Percentiles rank a stretch among this genome's conserved stretches.
These are phyloP conservation scores for Netelia inedita DNA, from an alignment of 2,888 invertebrate species.

Conservation along the genomic window DNA sequence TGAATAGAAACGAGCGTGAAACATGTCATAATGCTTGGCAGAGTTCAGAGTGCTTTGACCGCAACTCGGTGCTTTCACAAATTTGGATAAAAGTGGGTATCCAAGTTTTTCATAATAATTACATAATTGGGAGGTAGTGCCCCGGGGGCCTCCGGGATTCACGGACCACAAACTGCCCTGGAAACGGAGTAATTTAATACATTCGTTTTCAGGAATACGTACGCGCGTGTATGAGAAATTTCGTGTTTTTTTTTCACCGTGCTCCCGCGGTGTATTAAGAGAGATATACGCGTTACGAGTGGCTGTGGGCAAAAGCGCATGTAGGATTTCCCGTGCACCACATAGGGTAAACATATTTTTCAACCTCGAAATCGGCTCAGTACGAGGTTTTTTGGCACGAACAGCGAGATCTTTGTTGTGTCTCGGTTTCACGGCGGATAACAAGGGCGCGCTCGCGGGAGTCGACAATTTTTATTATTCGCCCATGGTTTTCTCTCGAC, in stretches of 20 bases:
- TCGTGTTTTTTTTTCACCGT: neutral
- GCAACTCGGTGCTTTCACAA: neutral
- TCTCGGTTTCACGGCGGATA: neutral
- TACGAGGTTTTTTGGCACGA: neutral
- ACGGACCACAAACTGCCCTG: neutral
- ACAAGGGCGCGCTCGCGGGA: neutral
- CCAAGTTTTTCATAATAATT: conserved; percentile 37
- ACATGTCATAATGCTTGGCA: conserved; percentile 22
- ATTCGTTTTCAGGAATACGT: conserved; percentile 10
- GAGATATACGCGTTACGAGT: neutral
- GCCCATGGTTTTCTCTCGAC: neutral
- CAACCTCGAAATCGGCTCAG: neutral
- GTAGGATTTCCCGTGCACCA: neutral
- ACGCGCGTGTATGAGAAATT: conserved; percentile 33
- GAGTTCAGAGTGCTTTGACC: neutral
- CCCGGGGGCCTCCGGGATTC: conserved; percentile 5
- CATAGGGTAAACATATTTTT: neutral
- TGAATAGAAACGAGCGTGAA: conserved; percentile 21
- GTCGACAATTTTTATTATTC: conserved; percentile 1
- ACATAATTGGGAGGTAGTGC: conserved; percentile 47
- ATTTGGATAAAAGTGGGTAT: conserved; percentile 12
- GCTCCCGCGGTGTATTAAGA: neutral
- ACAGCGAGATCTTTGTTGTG: neutral
- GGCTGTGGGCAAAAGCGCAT: neutral
- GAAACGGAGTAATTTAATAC: conserved; percentile 47